A percentile compares a stretch with the other conserved stretches of the same genome.
phyloP scores from a whole-genome alignment of 2,888 invertebrate genomes.

The Agonopterix alstromeriana region DNA sequence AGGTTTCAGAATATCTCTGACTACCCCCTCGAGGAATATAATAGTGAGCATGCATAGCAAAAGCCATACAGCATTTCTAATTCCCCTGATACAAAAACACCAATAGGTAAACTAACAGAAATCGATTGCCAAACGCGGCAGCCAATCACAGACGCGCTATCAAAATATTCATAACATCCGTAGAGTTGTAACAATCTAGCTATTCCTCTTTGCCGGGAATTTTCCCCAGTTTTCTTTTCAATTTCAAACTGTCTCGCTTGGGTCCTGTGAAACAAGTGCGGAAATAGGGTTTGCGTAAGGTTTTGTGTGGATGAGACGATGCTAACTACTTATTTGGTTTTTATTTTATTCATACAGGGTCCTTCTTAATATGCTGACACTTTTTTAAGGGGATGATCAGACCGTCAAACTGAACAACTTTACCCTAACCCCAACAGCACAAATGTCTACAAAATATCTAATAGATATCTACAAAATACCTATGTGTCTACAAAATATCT shows the following conservation, averaged over 20 bases:
- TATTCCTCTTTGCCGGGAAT: constrained; percentile 7
- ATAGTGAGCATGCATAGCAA: no score
- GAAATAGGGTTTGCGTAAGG: constrained; percentile 35
- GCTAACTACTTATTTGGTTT: neutral
- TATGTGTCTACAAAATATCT: no score
- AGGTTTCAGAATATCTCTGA: no score
- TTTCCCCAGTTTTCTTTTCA: constrained; percentile 14
- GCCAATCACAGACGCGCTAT: constrained; percentile 8
- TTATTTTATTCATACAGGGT: no score
- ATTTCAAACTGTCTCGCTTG: constrained; percentile 43
- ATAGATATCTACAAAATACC: no score
- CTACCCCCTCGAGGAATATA: no score
- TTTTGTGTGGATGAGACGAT: constrained; percentile 26
- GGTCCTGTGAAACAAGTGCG: constrained; percentile 43
- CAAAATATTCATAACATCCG: constrained; percentile 14
- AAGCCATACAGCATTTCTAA: no score
- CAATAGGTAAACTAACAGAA: neutral
- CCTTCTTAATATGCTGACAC: no score
- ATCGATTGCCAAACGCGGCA: neutral
- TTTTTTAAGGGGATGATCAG: no score
- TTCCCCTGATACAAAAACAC: neutral
- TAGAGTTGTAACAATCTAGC: constrained; percentile 5
- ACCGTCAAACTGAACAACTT: no score
- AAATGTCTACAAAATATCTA: no score
- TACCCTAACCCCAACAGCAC: no score